Base-by-base conservation (phyloP, 2,113 vertebrate species). In the Rhabdomys dilectus region DNA sequence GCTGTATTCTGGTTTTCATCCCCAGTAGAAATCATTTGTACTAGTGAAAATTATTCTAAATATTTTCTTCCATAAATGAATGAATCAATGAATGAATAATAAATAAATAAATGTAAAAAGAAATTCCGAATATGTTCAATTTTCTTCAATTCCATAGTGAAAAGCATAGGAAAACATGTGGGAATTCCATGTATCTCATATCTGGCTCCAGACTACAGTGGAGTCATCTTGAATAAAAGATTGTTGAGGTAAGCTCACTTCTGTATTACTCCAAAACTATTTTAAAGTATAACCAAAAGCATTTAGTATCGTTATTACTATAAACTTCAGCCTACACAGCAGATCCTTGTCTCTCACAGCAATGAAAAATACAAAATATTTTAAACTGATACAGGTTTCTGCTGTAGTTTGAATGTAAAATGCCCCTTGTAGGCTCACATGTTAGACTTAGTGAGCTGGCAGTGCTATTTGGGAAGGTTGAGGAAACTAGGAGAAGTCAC, bases 241-340 rank as follows among this genome's bases (percentile, higher is more conserved):
- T 39, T 94, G 94, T 91, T 86, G 58, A 96, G 85, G 8, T 22
- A 86, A 58, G 77, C 72, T 42, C 73, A 93, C 24, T 91, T 39
- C 39, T 51, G 89, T 0, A 64, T 7, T 92, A 81, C 16, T 70
- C 39, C 90, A 60, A 21, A 56, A 78, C 21, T 66, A 80, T 58
- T 90, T 95, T 92, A 96, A 92, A 48, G 48, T 70, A 88, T 51
- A 96, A 80, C 34, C 9, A 70, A 96, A 93, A 95, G 1, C 56
- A 95, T 85, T 68, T 76, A 75, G 58, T 39, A 85, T 22, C 5
- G 39, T 89, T 72, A 87, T 82, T 86, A 92, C 56, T 96, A 95
- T 73, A 84, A 60, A 84, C 16, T 75, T 76, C 2, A 81, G 34
- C 73, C 89, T 5, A 93, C 7, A 72, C n/a, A 82, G 10, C n/a